These are phyloP conservation scores for Thymallus thymallus DNA, from an alignment of 2,113 vertebrate species.

Conservation along the genomic window DNA sequence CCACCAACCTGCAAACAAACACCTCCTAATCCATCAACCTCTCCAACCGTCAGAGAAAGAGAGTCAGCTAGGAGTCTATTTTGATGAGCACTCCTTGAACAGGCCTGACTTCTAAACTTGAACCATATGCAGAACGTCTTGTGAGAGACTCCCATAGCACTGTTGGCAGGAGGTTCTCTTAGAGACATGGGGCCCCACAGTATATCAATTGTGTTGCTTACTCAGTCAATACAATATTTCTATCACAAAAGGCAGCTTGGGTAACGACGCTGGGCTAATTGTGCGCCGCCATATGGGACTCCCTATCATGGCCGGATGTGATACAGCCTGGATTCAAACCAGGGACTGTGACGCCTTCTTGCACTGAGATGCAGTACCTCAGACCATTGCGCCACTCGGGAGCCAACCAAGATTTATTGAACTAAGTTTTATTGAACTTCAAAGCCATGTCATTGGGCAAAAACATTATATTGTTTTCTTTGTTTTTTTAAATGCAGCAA, in stretches of 20 bases:
- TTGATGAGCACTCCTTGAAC: constrained; percentile 42
- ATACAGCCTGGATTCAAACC: no score
- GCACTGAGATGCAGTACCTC: no score
- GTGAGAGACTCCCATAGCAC: constrained; percentile 15
- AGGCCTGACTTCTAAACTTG: constrained; percentile 36
- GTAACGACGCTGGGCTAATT: no score
- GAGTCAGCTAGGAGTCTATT: constrained; percentile 40
- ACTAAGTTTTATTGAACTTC: no score
- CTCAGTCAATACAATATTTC: constrained; percentile 10
- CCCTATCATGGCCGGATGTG: no score
- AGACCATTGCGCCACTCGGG: no score
- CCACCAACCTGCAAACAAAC: neutral
- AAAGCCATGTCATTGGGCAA: no score
- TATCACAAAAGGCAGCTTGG: constrained; percentile 5
- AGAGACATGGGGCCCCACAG: neutral
- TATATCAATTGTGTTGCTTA: neutral
- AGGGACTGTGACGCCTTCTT: no score
- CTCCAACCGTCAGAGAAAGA: neutral
- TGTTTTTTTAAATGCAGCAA: no score
- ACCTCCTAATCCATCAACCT: neutral
- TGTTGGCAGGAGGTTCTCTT: neutral
- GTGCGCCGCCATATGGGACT: no score
- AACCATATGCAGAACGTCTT: constrained; percentile 43
- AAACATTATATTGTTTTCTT: no score
- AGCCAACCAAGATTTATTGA: no score